Conservation (phyloP, 2,888 invertebrate genomes). For the Lochmaea crataegi region DNA sequence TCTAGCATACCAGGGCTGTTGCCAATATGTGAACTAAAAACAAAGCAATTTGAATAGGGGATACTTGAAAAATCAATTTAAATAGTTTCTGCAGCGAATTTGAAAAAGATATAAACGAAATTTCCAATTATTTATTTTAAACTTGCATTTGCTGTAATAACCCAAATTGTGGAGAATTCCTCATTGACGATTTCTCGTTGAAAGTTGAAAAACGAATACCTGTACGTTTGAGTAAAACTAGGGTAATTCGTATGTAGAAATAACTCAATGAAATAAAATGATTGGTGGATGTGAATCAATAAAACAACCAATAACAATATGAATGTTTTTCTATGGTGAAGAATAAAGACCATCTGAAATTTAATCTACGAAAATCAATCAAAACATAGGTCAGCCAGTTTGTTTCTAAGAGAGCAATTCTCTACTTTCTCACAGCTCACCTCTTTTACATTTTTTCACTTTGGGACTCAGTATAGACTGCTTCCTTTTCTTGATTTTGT, state of each 20-base stretch:
- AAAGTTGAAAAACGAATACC: not conserved
- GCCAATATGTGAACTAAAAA: slow-evolving; percentile 18
- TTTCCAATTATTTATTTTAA: not conserved
- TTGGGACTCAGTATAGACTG: slow-evolving; percentile 1
- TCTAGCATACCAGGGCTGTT: slow-evolving; percentile 4
- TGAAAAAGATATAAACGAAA: not conserved
- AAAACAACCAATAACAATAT: not conserved
- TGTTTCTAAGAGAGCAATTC: not conserved
- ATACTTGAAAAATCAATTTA: slow-evolving; percentile 6
- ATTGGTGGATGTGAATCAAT: not conserved
- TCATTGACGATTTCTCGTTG: too few species aligned
- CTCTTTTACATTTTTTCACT: slow-evolving; percentile 28
- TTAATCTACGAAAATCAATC: not conserved
- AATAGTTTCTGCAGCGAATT: slow-evolving; percentile 14
- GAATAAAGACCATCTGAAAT: not conserved
- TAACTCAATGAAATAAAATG: not conserved
- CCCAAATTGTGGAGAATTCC: slow-evolving; percentile 14
- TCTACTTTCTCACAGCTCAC: slow-evolving; percentile 8
- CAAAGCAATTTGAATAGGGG: slow-evolving; percentile 7
- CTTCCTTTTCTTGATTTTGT: slow-evolving; percentile 26
- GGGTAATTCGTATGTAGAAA: not conserved
- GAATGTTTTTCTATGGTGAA: not conserved
- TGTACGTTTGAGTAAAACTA: not conserved
- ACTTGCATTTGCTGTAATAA: slow-evolving; percentile 9
- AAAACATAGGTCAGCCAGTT: not conserved